Conservation (phyloP, 2,888 invertebrate genomes). For the Platerodrilus igneus region DNA sequence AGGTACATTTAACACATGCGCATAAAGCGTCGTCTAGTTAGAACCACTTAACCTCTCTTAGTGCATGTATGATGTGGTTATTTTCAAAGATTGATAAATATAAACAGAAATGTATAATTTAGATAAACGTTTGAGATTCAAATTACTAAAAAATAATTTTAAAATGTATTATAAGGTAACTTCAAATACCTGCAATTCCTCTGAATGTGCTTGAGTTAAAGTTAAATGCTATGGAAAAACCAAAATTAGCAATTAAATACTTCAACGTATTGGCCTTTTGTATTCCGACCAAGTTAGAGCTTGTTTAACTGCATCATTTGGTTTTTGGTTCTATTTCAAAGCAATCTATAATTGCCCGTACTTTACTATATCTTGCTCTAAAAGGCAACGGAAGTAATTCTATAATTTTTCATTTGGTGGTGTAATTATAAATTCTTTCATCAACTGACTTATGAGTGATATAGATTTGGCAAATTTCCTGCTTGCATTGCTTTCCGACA, state of each 20-base stretch:
- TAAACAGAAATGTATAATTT: too few species aligned
- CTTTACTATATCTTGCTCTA: conserved; percentile 25
- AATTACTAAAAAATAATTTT: too few species aligned
- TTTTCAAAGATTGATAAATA: too few species aligned
- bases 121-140: too few species aligned
- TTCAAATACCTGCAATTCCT: too few species aligned
- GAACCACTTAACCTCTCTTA: too few species aligned
- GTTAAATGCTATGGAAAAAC: too few species aligned
- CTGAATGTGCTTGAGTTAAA: too few species aligned
- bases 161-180: too few species aligned
- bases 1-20: too few species aligned
- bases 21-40: too few species aligned
- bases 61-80: too few species aligned
- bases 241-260: conserved; percentile 24
- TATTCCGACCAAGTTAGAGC: conserved; percentile 40
- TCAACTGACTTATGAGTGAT: conserved; percentile 10
- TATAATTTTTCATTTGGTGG: conserved; percentile 17
- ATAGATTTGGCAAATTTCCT: conserved; percentile 20
- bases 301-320: conserved; percentile 36
- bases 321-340: conserved; percentile 42
- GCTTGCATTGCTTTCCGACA: conserved; percentile 10
- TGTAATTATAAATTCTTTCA: conserved; percentile 19
- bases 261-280: conserved; percentile 32
- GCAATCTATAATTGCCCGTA: conserved; percentile 40
- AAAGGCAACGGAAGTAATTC: conserved; percentile 27